Evolutionary conservation across 2,888 invertebrate genomes (phyloP).

Genomic region (Tiliacea citrago): DNA sequence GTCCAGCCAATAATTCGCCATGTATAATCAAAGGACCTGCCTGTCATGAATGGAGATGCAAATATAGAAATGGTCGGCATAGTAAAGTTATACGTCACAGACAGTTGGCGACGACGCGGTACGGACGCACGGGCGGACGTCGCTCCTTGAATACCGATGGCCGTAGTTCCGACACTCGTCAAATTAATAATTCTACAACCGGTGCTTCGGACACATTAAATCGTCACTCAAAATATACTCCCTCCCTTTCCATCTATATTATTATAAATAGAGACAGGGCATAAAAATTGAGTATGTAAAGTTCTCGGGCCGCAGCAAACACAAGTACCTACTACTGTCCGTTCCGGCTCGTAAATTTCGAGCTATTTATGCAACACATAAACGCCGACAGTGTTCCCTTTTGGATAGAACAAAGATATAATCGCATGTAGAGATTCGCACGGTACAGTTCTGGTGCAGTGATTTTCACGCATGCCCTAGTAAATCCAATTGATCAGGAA

Average conservation of each 20-base stretch:
- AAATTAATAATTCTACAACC: constrained; percentile 78
- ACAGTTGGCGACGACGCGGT: constrained; percentile 52
- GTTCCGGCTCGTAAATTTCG: constrained; percentile 73
- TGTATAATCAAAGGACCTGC: constrained; percentile 51
- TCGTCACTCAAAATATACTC: constrained; percentile 55
- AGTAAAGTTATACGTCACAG: constrained; percentile 62
- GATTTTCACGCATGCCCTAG: constrained; percentile 67
- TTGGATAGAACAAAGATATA: constrained; percentile 69
- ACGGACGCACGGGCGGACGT: constrained; percentile 48
- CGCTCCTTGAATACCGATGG: constrained; percentile 78
- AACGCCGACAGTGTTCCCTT: constrained; percentile 71
- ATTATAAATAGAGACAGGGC: constrained; percentile 56
- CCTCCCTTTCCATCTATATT: constrained; percentile 40
- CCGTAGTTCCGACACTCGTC: constrained; percentile 80
- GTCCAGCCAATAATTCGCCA: constrained; percentile 40
- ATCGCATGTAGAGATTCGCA: constrained; percentile 69
- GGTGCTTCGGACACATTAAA: constrained; percentile 50
- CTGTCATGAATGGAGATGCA: constrained; percentile 56
- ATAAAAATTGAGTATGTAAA: constrained; percentile 57
- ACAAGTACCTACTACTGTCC: constrained; percentile 54
- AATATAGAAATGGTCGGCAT: constrained; percentile 59
- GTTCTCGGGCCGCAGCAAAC: constrained; percentile 39
- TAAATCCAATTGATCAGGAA: constrained; percentile 47
- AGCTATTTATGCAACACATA: constrained; percentile 75
- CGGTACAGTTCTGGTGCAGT: constrained; percentile 64